Evolutionary conservation across 1,140 invertebrate genomes (phyloP).

Genomic region (Semibalanus balanoides): DNA sequence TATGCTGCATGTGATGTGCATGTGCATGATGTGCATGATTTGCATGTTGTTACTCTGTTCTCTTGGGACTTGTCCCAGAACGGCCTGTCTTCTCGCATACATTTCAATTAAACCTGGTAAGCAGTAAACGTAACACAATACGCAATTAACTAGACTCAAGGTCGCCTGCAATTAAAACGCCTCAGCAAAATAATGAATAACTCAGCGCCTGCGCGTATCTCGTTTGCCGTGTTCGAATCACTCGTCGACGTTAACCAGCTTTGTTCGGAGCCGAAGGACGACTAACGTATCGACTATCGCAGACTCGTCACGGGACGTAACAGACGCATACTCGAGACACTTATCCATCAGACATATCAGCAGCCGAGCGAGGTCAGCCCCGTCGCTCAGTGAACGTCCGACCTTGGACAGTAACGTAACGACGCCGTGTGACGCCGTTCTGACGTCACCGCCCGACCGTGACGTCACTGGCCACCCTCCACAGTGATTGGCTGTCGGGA

Average conservation of each 20-base stretch:
- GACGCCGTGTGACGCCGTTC: too few species aligned
- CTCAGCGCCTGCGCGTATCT: too few species aligned
- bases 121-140: neutral
- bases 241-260: neutral
- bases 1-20: too few species aligned
- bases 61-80: neutral
- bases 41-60: too few species aligned
- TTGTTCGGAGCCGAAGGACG: neutral
- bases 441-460: neutral
- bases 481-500: slow-evolving; percentile 48
- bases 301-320: too few species aligned
- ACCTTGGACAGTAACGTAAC: neutral
- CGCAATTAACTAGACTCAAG: neutral
- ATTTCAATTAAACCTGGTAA: neutral
- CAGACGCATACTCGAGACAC: too few species aligned
- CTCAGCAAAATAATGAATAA: neutral
- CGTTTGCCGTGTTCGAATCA: neutral
- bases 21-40: too few species aligned
- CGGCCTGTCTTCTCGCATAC: neutral
- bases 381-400: neutral
- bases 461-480: neutral
- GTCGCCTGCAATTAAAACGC: neutral
- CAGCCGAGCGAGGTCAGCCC: too few species aligned
- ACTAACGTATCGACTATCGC: too few species aligned
- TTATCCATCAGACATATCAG: too few species aligned